Percentiles rank a stretch among this genome's conserved stretches.
These are phyloP conservation scores for Trogon surrucura DNA, from an alignment of 2,113 vertebrate species.

Conservation along the genomic window DNA sequence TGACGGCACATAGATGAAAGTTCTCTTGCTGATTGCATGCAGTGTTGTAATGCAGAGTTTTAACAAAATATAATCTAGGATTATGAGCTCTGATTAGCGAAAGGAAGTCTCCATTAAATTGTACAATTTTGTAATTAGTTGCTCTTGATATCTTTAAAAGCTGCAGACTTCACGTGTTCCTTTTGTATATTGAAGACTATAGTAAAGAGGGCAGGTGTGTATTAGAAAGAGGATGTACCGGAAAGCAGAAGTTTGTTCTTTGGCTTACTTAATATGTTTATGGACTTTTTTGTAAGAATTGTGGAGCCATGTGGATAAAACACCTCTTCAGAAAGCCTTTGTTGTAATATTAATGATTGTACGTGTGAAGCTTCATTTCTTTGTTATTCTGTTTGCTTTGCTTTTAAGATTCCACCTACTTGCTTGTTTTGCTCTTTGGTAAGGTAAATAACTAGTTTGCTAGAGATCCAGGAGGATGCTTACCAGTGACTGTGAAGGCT, in stretches of 20 bases:
- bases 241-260: neutral
- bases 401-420: neutral
- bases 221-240: neutral
- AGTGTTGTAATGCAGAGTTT: neutral
- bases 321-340: neutral
- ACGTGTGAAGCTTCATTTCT: neutral
- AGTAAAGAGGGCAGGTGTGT: neutral
- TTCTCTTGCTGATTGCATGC: neutral
- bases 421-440: neutral
- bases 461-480: neutral
- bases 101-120: neutral
- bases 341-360: neutral
- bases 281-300: neutral
- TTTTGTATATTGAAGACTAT: neutral
- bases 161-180: neutral
- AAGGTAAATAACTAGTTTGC: neutral
- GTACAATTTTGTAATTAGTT: neutral
- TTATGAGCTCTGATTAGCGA: neutral
- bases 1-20: neutral
- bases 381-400: neutral
- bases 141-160: neutral
- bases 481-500: neutral
- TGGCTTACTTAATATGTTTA: neutral
- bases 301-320: neutral
- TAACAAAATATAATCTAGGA: neutral